A percentile compares a stretch with the other conserved stretches of the same genome.
These are phyloP conservation scores for Lepidocolaptes lacrymiger DNA, from an alignment of 2,797 vertebrate species.

Conservation along the genomic window DNA sequence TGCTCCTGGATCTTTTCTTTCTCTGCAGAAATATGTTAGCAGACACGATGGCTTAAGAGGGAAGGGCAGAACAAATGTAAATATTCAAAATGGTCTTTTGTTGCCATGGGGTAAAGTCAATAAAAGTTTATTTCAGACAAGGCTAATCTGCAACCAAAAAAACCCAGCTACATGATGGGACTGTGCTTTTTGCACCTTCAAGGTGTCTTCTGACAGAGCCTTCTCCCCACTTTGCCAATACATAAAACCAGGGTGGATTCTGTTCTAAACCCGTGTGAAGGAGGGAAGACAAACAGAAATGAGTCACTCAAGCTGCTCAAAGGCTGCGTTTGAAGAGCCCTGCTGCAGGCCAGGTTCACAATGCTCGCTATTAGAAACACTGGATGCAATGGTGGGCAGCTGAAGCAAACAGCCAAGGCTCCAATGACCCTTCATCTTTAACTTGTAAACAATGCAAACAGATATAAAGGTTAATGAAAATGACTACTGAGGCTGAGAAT, in stretches of 20 bases:
- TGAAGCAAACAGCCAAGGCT: background rate
- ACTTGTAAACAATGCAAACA: background rate
- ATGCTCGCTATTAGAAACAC: background rate
- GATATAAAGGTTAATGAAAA: background rate
- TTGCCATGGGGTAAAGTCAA: background rate
- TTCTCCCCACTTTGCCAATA: background rate
- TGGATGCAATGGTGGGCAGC: background rate
- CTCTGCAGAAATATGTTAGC: background rate
- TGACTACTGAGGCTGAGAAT: background rate
- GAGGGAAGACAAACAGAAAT: background rate
- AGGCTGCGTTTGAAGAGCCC: background rate
- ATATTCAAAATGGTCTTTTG: background rate
- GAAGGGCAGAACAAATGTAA: background rate
- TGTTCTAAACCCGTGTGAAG: background rate
- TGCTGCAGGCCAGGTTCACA: background rate
- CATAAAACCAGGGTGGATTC: background rate
- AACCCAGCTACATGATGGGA: background rate
- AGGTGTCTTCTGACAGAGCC: background rate
- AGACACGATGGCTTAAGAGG: background rate
- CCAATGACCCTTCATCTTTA: background rate
- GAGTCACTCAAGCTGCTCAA: rapidly evolving
- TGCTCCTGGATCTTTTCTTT: background rate
- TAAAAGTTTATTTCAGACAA: background rate
- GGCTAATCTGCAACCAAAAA: background rate
- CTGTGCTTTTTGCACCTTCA: background rate